Evolutionary conservation across 2,113 vertebrate genomes (phyloP).

Genomic region (Taurulus bubalis): DNA sequence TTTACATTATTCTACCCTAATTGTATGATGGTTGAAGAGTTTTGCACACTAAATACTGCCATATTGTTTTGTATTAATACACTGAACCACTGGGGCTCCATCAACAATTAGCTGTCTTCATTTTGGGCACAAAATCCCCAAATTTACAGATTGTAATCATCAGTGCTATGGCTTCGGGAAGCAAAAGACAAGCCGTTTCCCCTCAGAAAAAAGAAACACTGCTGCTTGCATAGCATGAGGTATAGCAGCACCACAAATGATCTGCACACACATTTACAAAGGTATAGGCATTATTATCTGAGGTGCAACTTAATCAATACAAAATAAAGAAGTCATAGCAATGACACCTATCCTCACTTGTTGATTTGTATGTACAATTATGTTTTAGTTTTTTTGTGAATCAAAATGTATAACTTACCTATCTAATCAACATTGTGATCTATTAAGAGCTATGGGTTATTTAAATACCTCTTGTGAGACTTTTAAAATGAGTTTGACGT

Average conservation of each 20-base stretch:
- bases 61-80: conserved; percentile 78
- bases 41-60: conserved; percentile 84
- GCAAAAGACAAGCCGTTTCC: conserved; percentile 35
- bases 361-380: conserved; percentile 33
- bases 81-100: conserved; percentile 55
- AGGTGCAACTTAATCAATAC: conserved; percentile 38
- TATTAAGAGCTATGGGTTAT: conserved; percentile 64
- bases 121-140: conserved; percentile 54
- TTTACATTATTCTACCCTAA: conserved; percentile 49
- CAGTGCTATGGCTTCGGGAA: conserved; percentile 77
- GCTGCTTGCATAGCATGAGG: conserved; percentile 75
- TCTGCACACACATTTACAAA: conserved; percentile 53
- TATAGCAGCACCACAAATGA: conserved; percentile 66
- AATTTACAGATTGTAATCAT: conserved; percentile 67
- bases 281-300: conserved; percentile 18
- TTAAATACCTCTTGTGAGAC: conserved; percentile 35
- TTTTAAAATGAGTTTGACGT: conserved; percentile 12
- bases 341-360: conserved; percentile 28
- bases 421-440: conserved; percentile 23
- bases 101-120: conserved; percentile 47
- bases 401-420: conserved; percentile 58
- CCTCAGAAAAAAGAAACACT: conserved; percentile 44
- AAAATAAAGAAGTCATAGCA: conserved; percentile 26
- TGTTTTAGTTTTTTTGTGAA: neutral
- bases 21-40: conserved; percentile 49